Evolutionary conservation across 2,888 invertebrate species (phyloP).

Genomic region (Ochropacha duplaris): DNA sequence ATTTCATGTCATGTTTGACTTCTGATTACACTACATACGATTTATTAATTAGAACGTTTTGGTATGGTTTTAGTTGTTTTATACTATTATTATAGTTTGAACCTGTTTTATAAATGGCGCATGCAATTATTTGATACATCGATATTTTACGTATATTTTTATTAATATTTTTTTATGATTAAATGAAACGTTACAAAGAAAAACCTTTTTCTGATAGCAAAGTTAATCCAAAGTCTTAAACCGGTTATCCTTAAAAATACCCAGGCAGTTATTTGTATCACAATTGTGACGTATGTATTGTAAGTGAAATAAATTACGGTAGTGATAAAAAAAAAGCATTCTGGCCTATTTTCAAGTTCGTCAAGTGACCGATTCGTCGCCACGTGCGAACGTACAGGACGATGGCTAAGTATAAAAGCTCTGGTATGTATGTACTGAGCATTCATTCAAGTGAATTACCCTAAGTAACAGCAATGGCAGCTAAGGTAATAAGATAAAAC

Average conservation of each 20-base stretch:
- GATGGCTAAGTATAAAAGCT: slow-evolving; percentile 47
- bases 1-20: no score
- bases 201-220: no score
- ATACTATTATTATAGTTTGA: no score
- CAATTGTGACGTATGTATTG: background rate
- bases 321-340: slow-evolving; percentile 10
- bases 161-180: no score
- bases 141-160: no score
- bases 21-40: no score
- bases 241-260: background rate
- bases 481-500: slow-evolving; percentile 49
- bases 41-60: no score
- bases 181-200: no score
- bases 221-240: background rate
- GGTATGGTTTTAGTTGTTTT: no score
- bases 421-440: slow-evolving; percentile 19
- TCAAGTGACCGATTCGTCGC: slow-evolving; percentile 34
- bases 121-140: no score
- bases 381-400: slow-evolving; percentile 14
- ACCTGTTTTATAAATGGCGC: no score
- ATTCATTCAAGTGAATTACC: slow-evolving; percentile 58
- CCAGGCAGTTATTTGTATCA: slow-evolving; percentile 5
- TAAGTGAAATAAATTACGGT: slow-evolving; percentile 15
- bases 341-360: slow-evolving; percentile 46
- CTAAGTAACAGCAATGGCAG: slow-evolving; percentile 57